A percentile compares a stretch with the other conserved stretches of the same genome.
Conservation (phyloP, 92 coral and sea anemone species). For the Phenganax subtilis region DNA sequence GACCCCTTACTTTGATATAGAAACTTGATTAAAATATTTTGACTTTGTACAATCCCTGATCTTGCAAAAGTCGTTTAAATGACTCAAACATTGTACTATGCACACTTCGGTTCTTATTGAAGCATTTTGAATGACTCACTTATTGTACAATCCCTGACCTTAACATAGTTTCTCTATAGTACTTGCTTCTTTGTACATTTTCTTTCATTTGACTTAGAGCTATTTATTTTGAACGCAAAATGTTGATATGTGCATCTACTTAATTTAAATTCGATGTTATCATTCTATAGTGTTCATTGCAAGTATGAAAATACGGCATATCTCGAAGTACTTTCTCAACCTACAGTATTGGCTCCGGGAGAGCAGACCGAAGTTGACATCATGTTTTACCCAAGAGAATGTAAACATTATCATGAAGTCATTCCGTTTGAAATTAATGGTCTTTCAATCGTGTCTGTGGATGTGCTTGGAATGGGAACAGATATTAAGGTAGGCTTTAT, state of each 20-base stretch:
- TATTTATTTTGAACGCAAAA: background rate
- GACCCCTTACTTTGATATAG: too few species aligned
- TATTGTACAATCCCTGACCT: too few species aligned
- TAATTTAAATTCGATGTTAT: background rate
- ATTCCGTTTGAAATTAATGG: constrained; percentile 98
- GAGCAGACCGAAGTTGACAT: constrained; percentile 66
- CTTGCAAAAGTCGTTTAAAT: too few species aligned
- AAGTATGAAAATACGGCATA: constrained; percentile 72
- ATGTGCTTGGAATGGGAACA: constrained; percentile 82
- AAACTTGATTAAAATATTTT: too few species aligned
- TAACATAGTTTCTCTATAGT: too few species aligned
- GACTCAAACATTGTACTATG: too few species aligned
- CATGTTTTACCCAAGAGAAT: constrained; percentile 86
- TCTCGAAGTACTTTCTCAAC: constrained; percentile 72
- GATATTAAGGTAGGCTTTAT: constrained; percentile 76
- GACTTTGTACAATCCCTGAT: too few species aligned
- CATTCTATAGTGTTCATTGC: constrained; percentile 64
- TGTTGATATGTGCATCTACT: background rate
- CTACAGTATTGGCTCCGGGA: constrained; percentile 75
- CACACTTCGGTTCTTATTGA: too few species aligned
- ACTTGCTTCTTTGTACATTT: too few species aligned
- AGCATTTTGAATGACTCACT: too few species aligned
- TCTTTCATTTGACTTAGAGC: too few species aligned
- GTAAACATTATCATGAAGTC: constrained; percentile 69
- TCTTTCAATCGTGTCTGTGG: constrained; percentile 86